Evolutionary conservation across 2,113 vertebrate species (phyloP).

Genomic region (Periophthalmodon schlosseri): DNA sequence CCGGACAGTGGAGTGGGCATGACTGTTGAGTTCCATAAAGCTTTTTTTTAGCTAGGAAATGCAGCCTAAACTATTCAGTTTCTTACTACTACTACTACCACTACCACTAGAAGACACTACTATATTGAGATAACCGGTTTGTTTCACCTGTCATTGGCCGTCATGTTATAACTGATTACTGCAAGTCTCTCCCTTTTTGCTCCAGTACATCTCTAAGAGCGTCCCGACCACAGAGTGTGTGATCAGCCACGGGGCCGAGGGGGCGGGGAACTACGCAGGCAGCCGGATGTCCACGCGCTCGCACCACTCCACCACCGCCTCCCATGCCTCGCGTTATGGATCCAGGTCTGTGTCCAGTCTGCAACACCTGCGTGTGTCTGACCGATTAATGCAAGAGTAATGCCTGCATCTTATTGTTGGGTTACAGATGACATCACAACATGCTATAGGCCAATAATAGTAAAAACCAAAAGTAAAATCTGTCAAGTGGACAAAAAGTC

Average conservation of each 20-base stretch:
- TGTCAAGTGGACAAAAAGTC: too few relatives aligned
- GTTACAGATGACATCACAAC: too few relatives aligned
- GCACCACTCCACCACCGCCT: constrained; percentile 93
- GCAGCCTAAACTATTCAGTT: too few relatives aligned
- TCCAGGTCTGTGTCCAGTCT: background rate
- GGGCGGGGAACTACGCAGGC: constrained; percentile 88
- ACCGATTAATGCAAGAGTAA: background rate
- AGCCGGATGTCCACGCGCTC: constrained; percentile 93
- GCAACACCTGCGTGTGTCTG: background rate
- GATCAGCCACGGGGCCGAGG: constrained; percentile 92
- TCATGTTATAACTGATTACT: background rate
- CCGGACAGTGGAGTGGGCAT: too few relatives aligned
- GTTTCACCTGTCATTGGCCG: too few relatives aligned
- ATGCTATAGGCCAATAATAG: too few relatives aligned
- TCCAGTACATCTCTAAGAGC: constrained; percentile 92
- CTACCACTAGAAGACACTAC: too few relatives aligned
- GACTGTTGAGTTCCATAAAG: too few relatives aligned
- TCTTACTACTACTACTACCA: too few relatives aligned
- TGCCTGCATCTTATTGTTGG: background rate
- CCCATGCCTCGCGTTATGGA: constrained; percentile 87
- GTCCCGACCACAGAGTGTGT: constrained; percentile 91
- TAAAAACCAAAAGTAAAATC: too few relatives aligned
- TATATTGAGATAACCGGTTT: too few relatives aligned
- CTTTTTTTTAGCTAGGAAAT: too few relatives aligned
- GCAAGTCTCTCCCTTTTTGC: constrained; percentile 32